phyloP scores from a whole-genome alignment of 2,888 invertebrate species.

The Meta bourneti region DNA sequence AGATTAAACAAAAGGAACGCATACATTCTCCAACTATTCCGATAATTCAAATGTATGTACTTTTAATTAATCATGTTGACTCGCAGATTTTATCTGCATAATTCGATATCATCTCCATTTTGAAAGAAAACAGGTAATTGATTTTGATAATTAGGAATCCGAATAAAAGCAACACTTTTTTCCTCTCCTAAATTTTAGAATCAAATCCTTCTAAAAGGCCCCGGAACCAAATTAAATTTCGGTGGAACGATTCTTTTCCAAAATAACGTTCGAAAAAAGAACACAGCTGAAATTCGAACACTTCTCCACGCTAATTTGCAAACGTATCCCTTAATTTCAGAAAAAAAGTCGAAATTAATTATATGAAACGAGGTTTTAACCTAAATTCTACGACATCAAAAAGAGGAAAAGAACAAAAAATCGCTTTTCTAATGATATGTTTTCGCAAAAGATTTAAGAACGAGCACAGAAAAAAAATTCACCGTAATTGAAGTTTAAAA shows the following conservation, averaged over 20 bases:
- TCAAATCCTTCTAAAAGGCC: neutral
- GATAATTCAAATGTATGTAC: neutral
- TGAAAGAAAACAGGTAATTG: neutral
- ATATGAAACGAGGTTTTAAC: neutral
- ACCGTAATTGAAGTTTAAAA: constrained; percentile 26
- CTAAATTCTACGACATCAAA: neutral
- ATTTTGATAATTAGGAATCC: neutral
- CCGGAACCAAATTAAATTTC: neutral
- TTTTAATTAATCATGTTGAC: neutral
- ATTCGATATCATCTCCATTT: neutral
- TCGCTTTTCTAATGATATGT: constrained; percentile 29
- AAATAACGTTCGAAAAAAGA: neutral
- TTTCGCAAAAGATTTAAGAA: constrained; percentile 4
- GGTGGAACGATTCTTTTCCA: neutral
- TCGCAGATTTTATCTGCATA: neutral
- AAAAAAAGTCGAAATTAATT: neutral
- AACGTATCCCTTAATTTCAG: neutral
- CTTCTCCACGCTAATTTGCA: neutral
- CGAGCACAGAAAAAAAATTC: neutral
- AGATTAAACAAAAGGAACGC: too few relatives aligned
- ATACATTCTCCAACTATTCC: too few relatives aligned
- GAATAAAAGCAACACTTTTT: neutral
- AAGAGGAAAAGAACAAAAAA: neutral
- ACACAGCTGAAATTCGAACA: neutral
- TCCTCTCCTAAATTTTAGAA: neutral